A percentile compares a stretch with the other conserved stretches of the same genome.
phyloP scores from a whole-genome alignment of 1,140 invertebrate genomes.

The Euwallacea fornicatus region DNA sequence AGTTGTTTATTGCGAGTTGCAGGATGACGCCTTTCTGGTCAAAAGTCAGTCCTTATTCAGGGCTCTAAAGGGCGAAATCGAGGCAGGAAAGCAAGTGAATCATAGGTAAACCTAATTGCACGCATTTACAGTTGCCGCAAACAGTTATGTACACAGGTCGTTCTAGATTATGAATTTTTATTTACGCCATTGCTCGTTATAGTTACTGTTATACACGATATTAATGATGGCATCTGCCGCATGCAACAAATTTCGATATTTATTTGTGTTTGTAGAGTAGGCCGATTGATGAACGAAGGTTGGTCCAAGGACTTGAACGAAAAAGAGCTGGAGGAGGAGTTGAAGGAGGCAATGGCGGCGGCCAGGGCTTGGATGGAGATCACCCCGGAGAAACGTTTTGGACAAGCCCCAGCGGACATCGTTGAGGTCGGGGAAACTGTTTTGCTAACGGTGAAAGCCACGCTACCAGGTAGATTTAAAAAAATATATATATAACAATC shows the following conservation, averaged over 20 bases:
- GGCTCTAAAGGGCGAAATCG: slow-evolving; percentile 42
- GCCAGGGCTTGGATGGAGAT: slow-evolving; percentile 74
- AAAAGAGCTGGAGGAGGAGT: slow-evolving; percentile 40
- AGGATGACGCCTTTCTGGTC: slow-evolving; percentile 45
- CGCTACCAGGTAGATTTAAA: slow-evolving; percentile 60
- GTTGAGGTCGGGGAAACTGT: slow-evolving; percentile 73
- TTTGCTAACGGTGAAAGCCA: slow-evolving; percentile 67
- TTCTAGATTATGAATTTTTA: too few relatives aligned
- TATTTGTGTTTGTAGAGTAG: slow-evolving; percentile 40
- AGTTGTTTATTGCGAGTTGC: slow-evolving; percentile 58
- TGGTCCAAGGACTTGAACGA: slow-evolving; percentile 42
- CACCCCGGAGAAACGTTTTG: slow-evolving; percentile 54
- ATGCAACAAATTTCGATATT: not conserved
- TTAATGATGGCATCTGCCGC: too few relatives aligned
- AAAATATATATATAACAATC: not conserved
- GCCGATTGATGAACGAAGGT: slow-evolving; percentile 44
- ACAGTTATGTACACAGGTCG: too few relatives aligned
- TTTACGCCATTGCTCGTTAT: too few relatives aligned
- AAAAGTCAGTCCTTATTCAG: slow-evolving; percentile 46
- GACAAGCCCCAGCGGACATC: slow-evolving; percentile 54
- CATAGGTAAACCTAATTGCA: slow-evolving; percentile 33
- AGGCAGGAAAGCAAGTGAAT: slow-evolving; percentile 25
- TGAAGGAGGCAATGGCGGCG: slow-evolving; percentile 51
- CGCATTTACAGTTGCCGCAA: too few relatives aligned
- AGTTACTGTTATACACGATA: too few relatives aligned